phyloP scores from a whole-genome alignment of 2,888 invertebrate genomes.

The Anaspis maculata region DNA sequence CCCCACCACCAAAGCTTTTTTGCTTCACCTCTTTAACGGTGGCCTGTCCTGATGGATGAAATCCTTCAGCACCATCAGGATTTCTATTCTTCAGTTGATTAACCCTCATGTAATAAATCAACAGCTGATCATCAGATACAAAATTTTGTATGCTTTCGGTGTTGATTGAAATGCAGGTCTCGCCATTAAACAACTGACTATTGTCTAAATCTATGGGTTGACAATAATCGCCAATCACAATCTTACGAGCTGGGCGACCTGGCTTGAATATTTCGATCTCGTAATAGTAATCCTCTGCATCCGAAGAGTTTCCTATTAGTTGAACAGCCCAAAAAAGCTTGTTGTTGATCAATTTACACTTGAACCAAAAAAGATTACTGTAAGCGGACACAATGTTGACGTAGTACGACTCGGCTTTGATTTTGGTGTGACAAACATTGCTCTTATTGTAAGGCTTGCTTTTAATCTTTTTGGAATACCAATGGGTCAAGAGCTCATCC shows the following conservation, averaged over 20 bases:
- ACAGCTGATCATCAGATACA: slow-evolving; percentile 17
- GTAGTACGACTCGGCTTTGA: slow-evolving; percentile 21
- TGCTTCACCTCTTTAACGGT: too few relatives aligned
- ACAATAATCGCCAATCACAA: slow-evolving; percentile 22
- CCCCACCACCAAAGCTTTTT: too few relatives aligned
- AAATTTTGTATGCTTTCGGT: slow-evolving; percentile 16
- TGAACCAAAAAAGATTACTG: slow-evolving; percentile 24
- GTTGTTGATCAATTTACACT: slow-evolving; percentile 19
- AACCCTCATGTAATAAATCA: slow-evolving; percentile 22
- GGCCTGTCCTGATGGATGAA: too few relatives aligned
- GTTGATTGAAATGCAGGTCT: slow-evolving; percentile 15
- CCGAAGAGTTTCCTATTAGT: slow-evolving; percentile 16
- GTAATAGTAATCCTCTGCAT: slow-evolving; percentile 19
- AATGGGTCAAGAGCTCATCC: slow-evolving; percentile 19
- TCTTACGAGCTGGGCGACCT: slow-evolving; percentile 14
- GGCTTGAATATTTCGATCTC: slow-evolving; percentile 23
- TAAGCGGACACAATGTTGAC: slow-evolving; percentile 22
- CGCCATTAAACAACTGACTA: slow-evolving; percentile 16
- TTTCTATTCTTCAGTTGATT: too few relatives aligned
- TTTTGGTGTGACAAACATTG: slow-evolving; percentile 22
- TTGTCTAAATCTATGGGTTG: slow-evolving; percentile 19
- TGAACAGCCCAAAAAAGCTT: slow-evolving; percentile 24
- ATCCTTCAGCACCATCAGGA: too few relatives aligned
- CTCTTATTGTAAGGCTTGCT: slow-evolving; percentile 18
- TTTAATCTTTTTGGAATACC: slow-evolving; percentile 21